Conservation (phyloP, 2,888 invertebrate species). For the Camponotus fellah region DNA sequence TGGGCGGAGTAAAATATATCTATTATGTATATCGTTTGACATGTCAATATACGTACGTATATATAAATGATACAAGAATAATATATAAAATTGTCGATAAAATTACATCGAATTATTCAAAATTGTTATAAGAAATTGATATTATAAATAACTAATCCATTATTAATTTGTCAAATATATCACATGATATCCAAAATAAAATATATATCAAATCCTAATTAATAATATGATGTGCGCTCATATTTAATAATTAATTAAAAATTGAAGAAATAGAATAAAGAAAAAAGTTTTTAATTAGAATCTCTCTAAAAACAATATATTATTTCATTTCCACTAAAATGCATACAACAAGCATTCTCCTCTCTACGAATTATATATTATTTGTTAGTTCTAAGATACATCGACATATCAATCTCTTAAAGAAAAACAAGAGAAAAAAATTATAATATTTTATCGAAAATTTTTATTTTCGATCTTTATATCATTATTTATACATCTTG, state of each 20-base stretch:
- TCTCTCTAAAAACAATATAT: background rate
- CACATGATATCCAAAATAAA: background rate
- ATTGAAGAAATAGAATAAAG: background rate
- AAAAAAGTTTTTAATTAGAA: background rate
- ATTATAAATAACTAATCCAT: constrained; percentile 9
- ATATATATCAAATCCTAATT: background rate
- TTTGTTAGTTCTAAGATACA: background rate
- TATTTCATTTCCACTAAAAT: constrained; percentile 23
- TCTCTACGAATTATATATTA: background rate
- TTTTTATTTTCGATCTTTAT: background rate
- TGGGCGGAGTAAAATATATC: constrained; percentile 17
- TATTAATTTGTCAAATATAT: constrained; percentile 2
- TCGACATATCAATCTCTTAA: background rate
- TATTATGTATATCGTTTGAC: constrained; percentile 7
- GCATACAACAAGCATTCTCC: background rate
- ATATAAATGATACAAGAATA: constrained; percentile 17
- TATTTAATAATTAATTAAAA: constrained; percentile 22
- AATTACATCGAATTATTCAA: constrained; percentile 10
- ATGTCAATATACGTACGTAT: background rate
- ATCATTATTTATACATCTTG: background rate
- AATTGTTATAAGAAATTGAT: background rate
- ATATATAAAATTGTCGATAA: background rate
- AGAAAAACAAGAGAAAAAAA: background rate
- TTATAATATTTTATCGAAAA: constrained; percentile 12
- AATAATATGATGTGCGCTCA: background rate